Evolutionary conservation across 2,113 vertebrate species (phyloP).

Genomic region (Atlantisia rogersi): DNA sequence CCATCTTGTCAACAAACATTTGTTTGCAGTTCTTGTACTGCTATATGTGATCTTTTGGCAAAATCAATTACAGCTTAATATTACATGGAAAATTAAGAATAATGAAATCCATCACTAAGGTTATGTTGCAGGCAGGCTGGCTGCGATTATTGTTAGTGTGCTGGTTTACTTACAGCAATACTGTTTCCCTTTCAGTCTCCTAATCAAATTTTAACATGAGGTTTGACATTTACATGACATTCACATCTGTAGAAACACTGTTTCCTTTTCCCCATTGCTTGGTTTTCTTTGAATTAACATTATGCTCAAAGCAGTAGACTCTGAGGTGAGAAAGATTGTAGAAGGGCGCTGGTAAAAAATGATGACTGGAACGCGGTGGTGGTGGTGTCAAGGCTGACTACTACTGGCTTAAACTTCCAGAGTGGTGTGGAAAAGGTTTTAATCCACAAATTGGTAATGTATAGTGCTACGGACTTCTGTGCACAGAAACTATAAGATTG

Average conservation of each 20-base stretch:
- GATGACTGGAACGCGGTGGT: background rate
- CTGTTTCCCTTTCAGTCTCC: background rate
- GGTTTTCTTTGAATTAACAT: background rate
- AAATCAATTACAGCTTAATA: slow-evolving; percentile 1
- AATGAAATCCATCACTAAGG: background rate
- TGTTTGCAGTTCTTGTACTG: background rate
- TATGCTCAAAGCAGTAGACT: background rate
- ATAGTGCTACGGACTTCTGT: background rate
- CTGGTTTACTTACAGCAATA: background rate
- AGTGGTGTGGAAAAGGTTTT: background rate
- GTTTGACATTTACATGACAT: slow-evolving; percentile 61
- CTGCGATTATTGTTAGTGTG: background rate
- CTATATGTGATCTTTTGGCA: background rate
- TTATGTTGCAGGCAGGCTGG: background rate
- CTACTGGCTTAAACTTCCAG: background rate
- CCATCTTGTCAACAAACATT: background rate
- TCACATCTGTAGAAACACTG: slow-evolving; percentile 26
- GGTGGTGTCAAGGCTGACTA: background rate
- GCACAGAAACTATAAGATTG: background rate
- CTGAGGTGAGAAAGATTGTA: background rate
- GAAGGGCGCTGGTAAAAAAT: background rate
- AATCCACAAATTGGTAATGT: background rate
- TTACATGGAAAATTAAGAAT: background rate
- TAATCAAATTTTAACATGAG: slow-evolving; percentile 37
- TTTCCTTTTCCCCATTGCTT: slow-evolving; percentile 17